Base-by-base conservation (phyloP, 1,140 invertebrate species). In the Cepaea nemoralis region DNA sequence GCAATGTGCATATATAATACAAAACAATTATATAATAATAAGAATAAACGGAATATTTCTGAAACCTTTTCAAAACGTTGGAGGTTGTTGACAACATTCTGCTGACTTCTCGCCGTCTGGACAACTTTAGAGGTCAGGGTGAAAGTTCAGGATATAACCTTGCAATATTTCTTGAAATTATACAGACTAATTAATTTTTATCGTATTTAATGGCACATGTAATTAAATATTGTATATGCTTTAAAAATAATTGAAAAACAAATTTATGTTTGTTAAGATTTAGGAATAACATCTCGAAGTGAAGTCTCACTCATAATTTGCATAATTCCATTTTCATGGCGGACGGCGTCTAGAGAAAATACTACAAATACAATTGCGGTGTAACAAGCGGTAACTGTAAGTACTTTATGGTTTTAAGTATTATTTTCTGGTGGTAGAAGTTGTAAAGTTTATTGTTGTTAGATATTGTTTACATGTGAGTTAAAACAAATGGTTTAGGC, bases 41-140 rank as follows among this genome's bases (percentile, higher is more conserved):
- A n/a, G n/a, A n/a, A 31, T 45, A 37, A 31, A 14, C 35, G 27
- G 24, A 63, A 63, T 24, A 27, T 14, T 22, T 35, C 0, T 71
- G 31, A 71, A 45, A 84, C 83, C 80, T 82, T 80, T 69, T 82
- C 2, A 69, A 59, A 37, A 59, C 45, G 24, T 50, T 59, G n/a
- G 59, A 48, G 8, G 69, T n/a, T 80, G 83, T 80, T 80, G 83
- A 84, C 83, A 84, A 76, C 83, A 84, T 84, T 50, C 74, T 84
- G 45, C 22, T 1, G 22, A 27, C 37, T 55, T 14, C 19, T 55
- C 19, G 50, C 8, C 19, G 39, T 39, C 40, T 63, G 55, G 16
- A 12, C 6, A 37, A 27, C 37, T 19, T 19, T 63, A 74, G 50
- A 73, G 81, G 81, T 77, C 63, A 77, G 74, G 81, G 75, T 77